A percentile compares a stretch with the other conserved stretches of the same genome.
Evolutionary conservation across 2,797 vertebrate genomes (phyloP).

Genomic region (Anolis apletophallus): DNA sequence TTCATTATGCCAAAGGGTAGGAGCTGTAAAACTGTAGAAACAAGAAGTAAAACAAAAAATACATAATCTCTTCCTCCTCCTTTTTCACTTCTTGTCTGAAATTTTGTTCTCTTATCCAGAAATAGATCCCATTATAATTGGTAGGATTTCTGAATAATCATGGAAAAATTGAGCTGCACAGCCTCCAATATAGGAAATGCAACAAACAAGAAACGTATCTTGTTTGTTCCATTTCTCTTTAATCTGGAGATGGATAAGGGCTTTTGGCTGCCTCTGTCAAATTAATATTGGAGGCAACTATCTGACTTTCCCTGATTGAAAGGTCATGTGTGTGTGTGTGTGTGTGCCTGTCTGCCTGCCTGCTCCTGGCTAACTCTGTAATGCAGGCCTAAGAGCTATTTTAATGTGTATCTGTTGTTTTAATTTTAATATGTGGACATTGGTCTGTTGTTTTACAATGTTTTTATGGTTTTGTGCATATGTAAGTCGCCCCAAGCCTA

Average conservation of each 20-base stretch:
- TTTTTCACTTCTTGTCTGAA: constrained; percentile 2
- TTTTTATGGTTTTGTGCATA: too few species aligned
- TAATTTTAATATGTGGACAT: too few species aligned
- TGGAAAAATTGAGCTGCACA: background rate
- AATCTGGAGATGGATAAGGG: background rate
- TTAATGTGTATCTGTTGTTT: too few species aligned
- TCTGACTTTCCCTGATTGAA: background rate
- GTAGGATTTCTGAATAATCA: background rate
- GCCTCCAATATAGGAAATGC: background rate
- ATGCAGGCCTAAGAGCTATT: too few species aligned
- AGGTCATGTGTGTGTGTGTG: background rate
- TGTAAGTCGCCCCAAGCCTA: too few species aligned
- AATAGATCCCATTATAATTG: background rate
- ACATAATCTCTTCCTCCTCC: background rate
- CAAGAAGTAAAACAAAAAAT: constrained; percentile 41
- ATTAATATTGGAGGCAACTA: background rate
- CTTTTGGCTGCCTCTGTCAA: background rate
- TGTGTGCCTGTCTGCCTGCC: background rate
- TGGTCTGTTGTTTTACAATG: too few species aligned
- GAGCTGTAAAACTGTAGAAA: constrained; percentile 32
- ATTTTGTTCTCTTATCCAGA: background rate
- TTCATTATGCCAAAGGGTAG: constrained; percentile 26
- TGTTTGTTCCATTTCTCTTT: background rate
- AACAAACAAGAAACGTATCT: background rate
- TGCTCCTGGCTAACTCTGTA: background rate